Percentiles rank a stretch among this genome's conserved stretches.
Conservation (phyloP, 2,888 invertebrate species). For the Conistra vaccinii region DNA sequence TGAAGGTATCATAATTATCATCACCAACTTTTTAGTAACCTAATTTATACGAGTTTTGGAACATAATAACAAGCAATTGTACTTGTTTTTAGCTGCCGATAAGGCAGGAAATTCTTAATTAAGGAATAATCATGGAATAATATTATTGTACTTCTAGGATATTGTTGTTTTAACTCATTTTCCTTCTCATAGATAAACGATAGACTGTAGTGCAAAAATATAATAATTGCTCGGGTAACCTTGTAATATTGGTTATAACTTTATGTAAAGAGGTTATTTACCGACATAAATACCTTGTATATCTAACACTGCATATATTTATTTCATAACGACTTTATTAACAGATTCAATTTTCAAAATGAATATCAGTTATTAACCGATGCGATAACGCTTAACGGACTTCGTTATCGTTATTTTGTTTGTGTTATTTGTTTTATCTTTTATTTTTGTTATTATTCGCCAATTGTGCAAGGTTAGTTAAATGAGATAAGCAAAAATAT, state of each 20-base stretch:
- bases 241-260: not conserved
- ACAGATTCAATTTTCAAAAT: slow-evolving; percentile 20
- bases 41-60: slow-evolving; percentile 1
- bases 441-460: slow-evolving; percentile 41
- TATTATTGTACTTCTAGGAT: slow-evolving; percentile 17
- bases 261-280: not conserved
- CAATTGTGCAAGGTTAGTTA: slow-evolving; percentile 57
- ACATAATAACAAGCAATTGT: slow-evolving; percentile 18
- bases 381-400: slow-evolving; percentile 46
- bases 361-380: not conserved
- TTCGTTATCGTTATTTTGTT: slow-evolving; percentile 33
- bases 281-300: not conserved
- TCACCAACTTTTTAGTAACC: slow-evolving; percentile 17
- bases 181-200: slow-evolving; percentile 29
- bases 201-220: slow-evolving; percentile 18
- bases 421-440: slow-evolving; percentile 36
- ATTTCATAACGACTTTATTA: slow-evolving; percentile 5
- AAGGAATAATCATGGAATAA: slow-evolving; percentile 11
- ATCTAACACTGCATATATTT: no score
- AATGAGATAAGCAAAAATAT: slow-evolving; percentile 21
- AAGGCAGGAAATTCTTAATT: slow-evolving; percentile 12
- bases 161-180: slow-evolving; percentile 12
- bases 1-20: not conserved
- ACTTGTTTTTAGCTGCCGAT: slow-evolving; percentile 5
- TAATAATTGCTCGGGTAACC: not conserved